phyloP scores from a whole-genome alignment of 2,888 invertebrate species.

The Caenorhabditis panamensis region DNA sequence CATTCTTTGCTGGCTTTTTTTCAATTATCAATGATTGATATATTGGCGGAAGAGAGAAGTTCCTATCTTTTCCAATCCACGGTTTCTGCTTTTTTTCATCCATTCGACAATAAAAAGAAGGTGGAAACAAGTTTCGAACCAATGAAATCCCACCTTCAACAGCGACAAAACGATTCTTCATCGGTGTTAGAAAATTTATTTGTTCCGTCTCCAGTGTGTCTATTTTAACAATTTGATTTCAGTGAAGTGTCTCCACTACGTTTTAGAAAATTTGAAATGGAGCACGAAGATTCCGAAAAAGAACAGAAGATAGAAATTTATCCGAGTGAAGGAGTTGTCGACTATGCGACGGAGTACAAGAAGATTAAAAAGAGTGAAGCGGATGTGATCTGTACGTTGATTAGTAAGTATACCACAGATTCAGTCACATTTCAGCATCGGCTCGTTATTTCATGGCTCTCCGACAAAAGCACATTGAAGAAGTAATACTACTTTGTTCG shows the following conservation, averaged over 20 bases:
- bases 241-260: no score
- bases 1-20: not conserved
- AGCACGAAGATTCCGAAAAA: no score
- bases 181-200: no score
- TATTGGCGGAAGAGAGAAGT: slow-evolving; percentile 3
- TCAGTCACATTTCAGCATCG: slow-evolving; percentile 16
- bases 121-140: slow-evolving; percentile 22
- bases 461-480: slow-evolving; percentile 7
- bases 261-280: no score
- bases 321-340: slow-evolving; percentile 5
- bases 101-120: not conserved
- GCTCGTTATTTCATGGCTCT: slow-evolving; percentile 16
- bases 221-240: no score
- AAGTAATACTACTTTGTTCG: no score
- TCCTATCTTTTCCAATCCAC: not conserved
- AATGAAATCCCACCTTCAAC: not conserved
- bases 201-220: no score
- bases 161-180: no score
- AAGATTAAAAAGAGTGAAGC: not conserved
- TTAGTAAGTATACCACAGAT: not conserved
- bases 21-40: slow-evolving; percentile 8
- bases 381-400: not conserved
- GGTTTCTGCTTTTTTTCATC: not conserved
- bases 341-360: slow-evolving; percentile 21
- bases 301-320: not conserved